Evolutionary conservation across 2,888 invertebrate genomes (phyloP), one percentile per base, ranked within the genome.

Genomic region (Coleophora flavipennella): DNA sequence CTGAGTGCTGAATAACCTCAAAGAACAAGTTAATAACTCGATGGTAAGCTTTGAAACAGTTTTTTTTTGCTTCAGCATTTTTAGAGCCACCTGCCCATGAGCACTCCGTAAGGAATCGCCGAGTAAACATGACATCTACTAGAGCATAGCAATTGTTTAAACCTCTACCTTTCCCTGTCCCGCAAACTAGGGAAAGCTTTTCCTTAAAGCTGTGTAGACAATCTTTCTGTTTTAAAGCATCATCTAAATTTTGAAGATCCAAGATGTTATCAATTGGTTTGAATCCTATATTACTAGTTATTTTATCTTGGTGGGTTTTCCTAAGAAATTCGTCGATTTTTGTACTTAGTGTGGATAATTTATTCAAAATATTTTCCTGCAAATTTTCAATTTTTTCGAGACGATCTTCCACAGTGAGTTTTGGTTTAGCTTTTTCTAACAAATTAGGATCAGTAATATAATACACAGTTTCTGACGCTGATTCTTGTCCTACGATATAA

Each of bases 11-110:
- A 28, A 36, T 36, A 9, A 36, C 33, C 11, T 31, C 32, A 29
- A 40, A 40, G 28, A 40, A 40, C 14, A 40, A 40, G 27, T 40
- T 25, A 26, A 40, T 36, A 27, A 36, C 25, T 6, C 33, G 27
- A 27, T 13, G 11, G 10, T 33, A 33, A 28, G 13, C 20, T 29
- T 36, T 40, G 13, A 31, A 36, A 11, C 40, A 28, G 10, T 29
- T 27, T 36, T 35, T 20, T 25, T 29, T 20, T n/a, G 20, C 14
- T 34, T 39, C 34, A 10, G 13, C 32, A n/a, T 38, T 20, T 32
- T n/a, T 7, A 13, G 26, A 39, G 31, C 13, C 39, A 33, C 25
- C 36, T 13, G 14, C 11, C 33, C 33, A 33, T 13, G 33, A 33
- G 13, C 33, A 33, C 33, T 33, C 13, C 11, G 33, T 33, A 2